Evolutionary conservation across 1,140 invertebrate species (phyloP), one percentile per base, ranked within the genome.

Genomic region (Nixonia krombeini): DNA sequence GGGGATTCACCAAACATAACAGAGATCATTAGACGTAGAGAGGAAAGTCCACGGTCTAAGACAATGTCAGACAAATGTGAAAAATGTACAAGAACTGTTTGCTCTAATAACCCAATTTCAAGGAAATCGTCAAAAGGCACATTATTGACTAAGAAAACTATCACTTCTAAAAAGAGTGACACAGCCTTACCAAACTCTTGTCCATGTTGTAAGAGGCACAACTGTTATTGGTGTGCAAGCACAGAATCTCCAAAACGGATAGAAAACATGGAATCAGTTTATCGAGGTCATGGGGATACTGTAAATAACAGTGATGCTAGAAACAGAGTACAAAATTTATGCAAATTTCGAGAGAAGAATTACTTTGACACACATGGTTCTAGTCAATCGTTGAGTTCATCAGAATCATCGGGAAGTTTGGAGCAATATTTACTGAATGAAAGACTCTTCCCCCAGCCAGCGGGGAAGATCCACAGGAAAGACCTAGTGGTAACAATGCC

Each of bases 351-450:
- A 0, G 67, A 79, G 5, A 59, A 79, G 23, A 81, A 84, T 57
- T 84, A 81, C 15, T 83, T 79, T 15, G 80, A 84, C 3, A 84
- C 82, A 0, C 82, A 84, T 40, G 81, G 80, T 17, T 81, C 78
- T 0, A 57, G 25, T 9, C 38, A 58, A 0, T 75, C 75, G 4
- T 49, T 77, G 2, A 25, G 12, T 3, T 75, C 71, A 0, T 74
- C 68, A 1, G 53, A 50, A 17, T 79, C 70, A 2, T 70, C 70
- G 1, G 71, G 51, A 5, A 80, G 71, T 1, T 50, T 82, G 12
- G 49, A 79, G n/a, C 74, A 79, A 0, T 79, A 64, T 35, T 1
- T 73, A 6, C 17, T 82, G 9, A 83, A 84, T 10, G 73, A 80
- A 4, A 41, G 82, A 46, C 40, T 83, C 0, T 84, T 83, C 53